A percentile compares a stretch with the other conserved stretches of the same genome.
These are phyloP conservation scores for Lophura nycthemera DNA, from an alignment of 2,113 vertebrate genomes.

Conservation along the genomic window DNA sequence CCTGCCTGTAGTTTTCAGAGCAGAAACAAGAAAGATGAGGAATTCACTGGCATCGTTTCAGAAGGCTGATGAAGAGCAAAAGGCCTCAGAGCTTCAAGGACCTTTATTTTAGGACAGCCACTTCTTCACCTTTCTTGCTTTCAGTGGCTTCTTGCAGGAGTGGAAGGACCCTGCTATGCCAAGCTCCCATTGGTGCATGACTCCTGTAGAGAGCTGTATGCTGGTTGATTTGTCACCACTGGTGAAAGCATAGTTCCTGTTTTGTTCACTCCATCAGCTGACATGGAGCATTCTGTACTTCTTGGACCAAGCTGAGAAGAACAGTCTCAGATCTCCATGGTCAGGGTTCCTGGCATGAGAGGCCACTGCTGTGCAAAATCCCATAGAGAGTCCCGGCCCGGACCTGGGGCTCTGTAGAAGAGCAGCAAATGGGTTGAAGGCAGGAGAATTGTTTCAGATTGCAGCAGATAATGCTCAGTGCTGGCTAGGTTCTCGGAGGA, in stretches of 20 bases:
- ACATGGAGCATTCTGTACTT: background rate
- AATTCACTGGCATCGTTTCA: background rate
- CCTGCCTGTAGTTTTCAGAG: background rate
- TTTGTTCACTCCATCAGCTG: background rate
- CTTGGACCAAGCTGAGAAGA: background rate
- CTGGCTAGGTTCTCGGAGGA: background rate
- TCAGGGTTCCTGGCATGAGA: background rate
- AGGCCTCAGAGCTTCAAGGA: background rate
- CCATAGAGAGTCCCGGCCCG: background rate
- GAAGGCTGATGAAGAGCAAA: background rate
- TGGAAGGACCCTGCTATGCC: background rate
- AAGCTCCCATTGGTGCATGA: rapidly evolving
- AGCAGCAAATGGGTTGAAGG: background rate
- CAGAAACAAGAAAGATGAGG: background rate
- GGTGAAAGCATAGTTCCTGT: background rate
- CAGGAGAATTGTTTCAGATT: background rate
- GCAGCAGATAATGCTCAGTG: background rate
- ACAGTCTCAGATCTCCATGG: background rate
- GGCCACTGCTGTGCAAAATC: background rate
- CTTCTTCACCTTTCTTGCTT: background rate
- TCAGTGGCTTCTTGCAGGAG: background rate
- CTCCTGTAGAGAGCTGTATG: background rate
- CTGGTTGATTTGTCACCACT: background rate
- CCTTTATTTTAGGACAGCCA: background rate
- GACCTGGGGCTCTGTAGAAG: background rate